Evolutionary conservation across 2,113 vertebrate species (phyloP).

Genomic region (Baryphthengus martii): DNA sequence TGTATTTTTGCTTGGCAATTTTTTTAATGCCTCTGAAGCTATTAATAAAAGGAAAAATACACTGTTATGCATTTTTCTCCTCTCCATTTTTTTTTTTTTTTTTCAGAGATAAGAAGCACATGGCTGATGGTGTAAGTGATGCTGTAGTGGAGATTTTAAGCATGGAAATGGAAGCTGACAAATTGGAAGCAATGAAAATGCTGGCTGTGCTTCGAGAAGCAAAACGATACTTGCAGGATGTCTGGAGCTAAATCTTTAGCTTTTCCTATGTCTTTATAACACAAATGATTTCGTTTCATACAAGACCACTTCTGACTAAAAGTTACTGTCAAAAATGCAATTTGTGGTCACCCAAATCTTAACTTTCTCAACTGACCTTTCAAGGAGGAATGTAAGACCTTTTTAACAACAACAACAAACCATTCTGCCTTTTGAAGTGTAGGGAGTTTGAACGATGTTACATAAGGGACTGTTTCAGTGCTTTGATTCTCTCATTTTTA

Average conservation of each 20-base stretch:
- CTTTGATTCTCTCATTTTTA: not conserved
- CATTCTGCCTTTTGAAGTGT: not conserved
- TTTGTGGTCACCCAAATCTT: not conserved
- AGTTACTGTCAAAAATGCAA: not conserved
- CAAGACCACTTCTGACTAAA: not conserved
- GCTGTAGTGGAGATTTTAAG: conserved; percentile 82
- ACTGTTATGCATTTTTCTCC: rapidly evolving
- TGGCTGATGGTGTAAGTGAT: conserved; percentile 90
- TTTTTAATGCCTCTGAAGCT: not conserved
- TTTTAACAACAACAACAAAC: not conserved
- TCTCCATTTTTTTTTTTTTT: conserved; percentile 1
- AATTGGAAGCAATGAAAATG: conserved; percentile 85
- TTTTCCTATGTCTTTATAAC: not conserved
- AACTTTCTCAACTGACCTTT: not conserved
- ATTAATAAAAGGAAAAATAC: not conserved
- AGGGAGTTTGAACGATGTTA: not conserved
- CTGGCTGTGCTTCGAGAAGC: conserved; percentile 84
- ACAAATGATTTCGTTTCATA: not conserved
- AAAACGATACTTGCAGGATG: conserved; percentile 90
- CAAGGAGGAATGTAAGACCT: not conserved
- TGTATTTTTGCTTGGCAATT: not conserved
- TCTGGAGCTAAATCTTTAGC: conserved; percentile 82
- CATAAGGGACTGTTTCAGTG: not conserved
- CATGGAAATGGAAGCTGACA: conserved; percentile 76
- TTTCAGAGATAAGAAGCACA: conserved; percentile 91